Conservation (phyloP, 2,888 invertebrate genomes). For the Anthrax anthrax region DNA sequence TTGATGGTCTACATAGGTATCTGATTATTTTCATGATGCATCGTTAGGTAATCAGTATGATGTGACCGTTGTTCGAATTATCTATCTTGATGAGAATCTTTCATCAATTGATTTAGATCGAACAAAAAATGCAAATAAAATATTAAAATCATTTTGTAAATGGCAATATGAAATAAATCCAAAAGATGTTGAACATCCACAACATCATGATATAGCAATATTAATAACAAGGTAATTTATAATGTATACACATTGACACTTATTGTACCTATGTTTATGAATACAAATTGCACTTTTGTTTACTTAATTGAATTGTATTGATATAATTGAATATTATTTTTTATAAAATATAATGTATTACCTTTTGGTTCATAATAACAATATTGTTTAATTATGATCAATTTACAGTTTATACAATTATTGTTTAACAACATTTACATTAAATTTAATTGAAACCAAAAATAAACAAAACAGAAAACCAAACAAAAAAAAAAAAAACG, state of each 20-base stretch:
- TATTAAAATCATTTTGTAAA: slow-evolving; percentile 46
- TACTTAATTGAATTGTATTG: neutral
- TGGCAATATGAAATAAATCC: slow-evolving; percentile 47
- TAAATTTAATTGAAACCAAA: too few relatives aligned
- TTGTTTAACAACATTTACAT: too few relatives aligned
- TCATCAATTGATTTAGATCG: slow-evolving; percentile 37
- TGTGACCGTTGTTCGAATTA: slow-evolving; percentile 41
- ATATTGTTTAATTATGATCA: too few relatives aligned
- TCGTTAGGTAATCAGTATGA: slow-evolving; percentile 43
- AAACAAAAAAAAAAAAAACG: too few relatives aligned
- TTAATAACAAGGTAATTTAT: slow-evolving; percentile 40
- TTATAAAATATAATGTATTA: too few relatives aligned
- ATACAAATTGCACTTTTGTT: neutral
- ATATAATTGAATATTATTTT: too few relatives aligned
- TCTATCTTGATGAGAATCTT: slow-evolving; percentile 41
- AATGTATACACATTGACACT: neutral
- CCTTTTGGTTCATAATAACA: too few relatives aligned
- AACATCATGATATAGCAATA: slow-evolving; percentile 47
- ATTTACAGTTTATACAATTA: too few relatives aligned
- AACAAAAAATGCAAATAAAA: slow-evolving; percentile 37
- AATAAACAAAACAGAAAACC: too few relatives aligned
- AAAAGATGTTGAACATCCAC: slow-evolving; percentile 39
- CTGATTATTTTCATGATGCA: slow-evolving; percentile 35
- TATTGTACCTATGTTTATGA: slow-evolving; percentile 1
- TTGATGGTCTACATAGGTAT: slow-evolving; percentile 24